phyloP scores from a whole-genome alignment of 2,888 invertebrate species.

The Cheilosia grossa region DNA sequence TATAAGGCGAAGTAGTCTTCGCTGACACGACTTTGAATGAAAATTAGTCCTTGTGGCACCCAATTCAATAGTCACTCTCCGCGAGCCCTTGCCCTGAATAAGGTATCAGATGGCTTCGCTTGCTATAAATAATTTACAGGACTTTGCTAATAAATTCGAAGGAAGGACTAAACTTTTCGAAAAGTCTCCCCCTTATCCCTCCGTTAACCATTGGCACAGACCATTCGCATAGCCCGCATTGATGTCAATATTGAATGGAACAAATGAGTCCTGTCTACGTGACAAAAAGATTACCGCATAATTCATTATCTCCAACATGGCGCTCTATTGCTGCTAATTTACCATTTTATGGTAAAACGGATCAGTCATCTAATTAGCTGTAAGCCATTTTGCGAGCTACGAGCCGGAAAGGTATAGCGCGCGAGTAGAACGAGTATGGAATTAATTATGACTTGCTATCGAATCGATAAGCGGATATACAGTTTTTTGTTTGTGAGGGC shows the following conservation, averaged over 20 bases:
- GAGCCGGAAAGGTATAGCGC: not conserved
- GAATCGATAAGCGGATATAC: not conserved
- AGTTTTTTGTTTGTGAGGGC: not conserved
- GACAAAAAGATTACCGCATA: slow-evolving; percentile 56
- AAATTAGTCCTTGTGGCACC: not conserved
- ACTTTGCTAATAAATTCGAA: slow-evolving; percentile 24
- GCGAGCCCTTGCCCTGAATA: not conserved
- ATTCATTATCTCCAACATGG: slow-evolving; percentile 45
- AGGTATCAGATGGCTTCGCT: slow-evolving; percentile 34
- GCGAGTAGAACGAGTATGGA: not conserved
- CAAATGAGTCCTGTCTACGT: slow-evolving; percentile 53
- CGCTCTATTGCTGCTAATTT: slow-evolving; percentile 48
- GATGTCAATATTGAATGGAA: slow-evolving; percentile 57
- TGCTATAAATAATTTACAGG: slow-evolving; percentile 45
- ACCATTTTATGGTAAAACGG: slow-evolving; percentile 41
- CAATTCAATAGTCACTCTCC: slow-evolving; percentile 6
- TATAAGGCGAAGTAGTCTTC: no score
- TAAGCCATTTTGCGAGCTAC: slow-evolving; percentile 13
- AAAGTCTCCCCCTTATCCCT: slow-evolving; percentile 28
- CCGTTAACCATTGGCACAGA: slow-evolving; percentile 8
- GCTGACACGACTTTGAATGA: no score
- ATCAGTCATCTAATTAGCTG: slow-evolving; percentile 53
- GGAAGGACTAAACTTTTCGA: slow-evolving; percentile 21
- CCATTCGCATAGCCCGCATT: slow-evolving; percentile 2
- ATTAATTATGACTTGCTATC: not conserved